A percentile compares a stretch with the other conserved stretches of the same genome.
These are phyloP conservation scores for Girardia tigrina DNA, from an alignment of 2,888 invertebrate genomes.

Conservation along the genomic window DNA sequence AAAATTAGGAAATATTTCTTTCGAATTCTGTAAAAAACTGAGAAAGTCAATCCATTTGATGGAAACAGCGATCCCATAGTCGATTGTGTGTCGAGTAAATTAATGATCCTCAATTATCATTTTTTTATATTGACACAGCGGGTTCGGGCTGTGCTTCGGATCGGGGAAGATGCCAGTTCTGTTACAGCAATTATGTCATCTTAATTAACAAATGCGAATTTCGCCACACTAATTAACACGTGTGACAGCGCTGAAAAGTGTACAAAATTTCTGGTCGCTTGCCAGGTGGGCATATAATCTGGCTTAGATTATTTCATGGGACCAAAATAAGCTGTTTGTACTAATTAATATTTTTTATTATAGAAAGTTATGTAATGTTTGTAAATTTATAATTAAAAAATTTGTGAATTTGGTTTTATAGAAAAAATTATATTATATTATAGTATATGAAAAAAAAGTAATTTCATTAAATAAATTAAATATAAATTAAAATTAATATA, in stretches of 20 bases:
- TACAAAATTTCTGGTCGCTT: not conserved
- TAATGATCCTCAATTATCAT: conserved; percentile 23
- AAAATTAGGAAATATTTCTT: no score
- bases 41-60: not conserved
- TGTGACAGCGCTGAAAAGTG: conserved; percentile 12
- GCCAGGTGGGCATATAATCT: conserved; percentile 14
- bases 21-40: not conserved
- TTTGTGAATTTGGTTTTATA: no score
- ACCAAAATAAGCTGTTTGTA: not conserved
- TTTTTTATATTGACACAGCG: conserved; percentile 18
- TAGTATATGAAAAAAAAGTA: no score
- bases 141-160: not conserved
- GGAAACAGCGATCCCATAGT: not conserved
- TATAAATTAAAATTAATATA: no score
- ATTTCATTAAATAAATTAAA: no score
- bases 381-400: no score
- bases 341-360: conserved; percentile 6
- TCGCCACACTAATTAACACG: conserved; percentile 23
- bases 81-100: not conserved
- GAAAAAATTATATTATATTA: no score
- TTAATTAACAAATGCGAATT: conserved; percentile 16
- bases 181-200: conserved; percentile 23
- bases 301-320: not conserved
- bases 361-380: no score
- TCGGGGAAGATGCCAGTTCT: conserved; percentile 15